Conservation (phyloP, 2,113 vertebrate species). For the Globicephala melas region DNA sequence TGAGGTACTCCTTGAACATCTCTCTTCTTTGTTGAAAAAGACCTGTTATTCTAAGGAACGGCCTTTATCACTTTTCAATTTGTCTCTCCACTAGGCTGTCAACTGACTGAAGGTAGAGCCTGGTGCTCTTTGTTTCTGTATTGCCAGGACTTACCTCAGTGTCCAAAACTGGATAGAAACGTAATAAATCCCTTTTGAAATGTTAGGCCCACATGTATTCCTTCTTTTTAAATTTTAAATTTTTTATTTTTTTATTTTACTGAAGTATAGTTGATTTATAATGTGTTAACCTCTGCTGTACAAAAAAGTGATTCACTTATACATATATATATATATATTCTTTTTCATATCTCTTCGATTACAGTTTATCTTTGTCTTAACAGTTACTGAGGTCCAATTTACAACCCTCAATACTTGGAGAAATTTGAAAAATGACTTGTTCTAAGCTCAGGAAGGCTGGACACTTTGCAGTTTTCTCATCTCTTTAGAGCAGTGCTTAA, state of each 20-base stretch:
- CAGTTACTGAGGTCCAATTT: background rate
- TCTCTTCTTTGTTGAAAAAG: background rate
- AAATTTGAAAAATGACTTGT: constrained; percentile 41
- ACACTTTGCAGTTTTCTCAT: background rate
- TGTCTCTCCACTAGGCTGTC: background rate
- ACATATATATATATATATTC: background rate
- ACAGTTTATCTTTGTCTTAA: no score
- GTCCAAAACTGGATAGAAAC: background rate
- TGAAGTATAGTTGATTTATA: background rate
- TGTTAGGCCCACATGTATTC: background rate
- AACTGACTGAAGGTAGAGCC: no score
- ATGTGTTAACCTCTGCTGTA: background rate
- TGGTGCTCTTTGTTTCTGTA: background rate
- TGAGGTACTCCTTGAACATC: background rate
- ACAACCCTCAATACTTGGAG: background rate
- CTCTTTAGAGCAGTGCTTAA: background rate
- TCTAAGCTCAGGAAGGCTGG: background rate
- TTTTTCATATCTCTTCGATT: background rate
- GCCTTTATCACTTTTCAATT: background rate
- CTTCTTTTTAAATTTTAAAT: background rate
- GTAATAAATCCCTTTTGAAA: background rate
- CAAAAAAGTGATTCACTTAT: background rate
- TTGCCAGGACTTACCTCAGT: background rate
- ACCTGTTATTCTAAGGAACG: background rate
- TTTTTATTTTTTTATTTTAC: background rate